A percentile compares a stretch with the other conserved stretches of the same genome.
Evolutionary conservation across 2,113 vertebrate genomes (phyloP).

Genomic region (Aramus guarauna): DNA sequence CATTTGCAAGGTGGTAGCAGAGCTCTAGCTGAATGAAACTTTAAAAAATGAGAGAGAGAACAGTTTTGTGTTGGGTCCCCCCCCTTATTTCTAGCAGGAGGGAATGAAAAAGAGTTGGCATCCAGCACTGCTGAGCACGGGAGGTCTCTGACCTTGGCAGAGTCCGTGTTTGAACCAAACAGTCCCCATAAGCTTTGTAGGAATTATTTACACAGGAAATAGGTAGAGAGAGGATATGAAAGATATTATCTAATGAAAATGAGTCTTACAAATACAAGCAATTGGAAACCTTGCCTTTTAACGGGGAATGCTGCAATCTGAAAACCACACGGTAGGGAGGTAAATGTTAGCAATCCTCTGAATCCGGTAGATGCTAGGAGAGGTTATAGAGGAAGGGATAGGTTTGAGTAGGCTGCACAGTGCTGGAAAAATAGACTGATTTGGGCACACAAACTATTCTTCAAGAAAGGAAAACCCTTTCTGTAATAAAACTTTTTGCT

Average conservation of each 20-base stretch:
- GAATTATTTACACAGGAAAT: background rate
- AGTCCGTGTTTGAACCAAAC: background rate
- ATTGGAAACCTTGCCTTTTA: background rate
- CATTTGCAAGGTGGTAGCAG: background rate
- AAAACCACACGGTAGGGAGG: background rate
- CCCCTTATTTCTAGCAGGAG: background rate
- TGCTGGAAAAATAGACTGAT: background rate
- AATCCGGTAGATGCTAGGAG: background rate
- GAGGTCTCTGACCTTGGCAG: conserved; percentile 16
- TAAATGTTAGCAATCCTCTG: background rate
- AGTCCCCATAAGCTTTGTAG: background rate
- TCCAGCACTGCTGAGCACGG: background rate
- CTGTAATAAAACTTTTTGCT: background rate
- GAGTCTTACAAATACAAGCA: background rate
- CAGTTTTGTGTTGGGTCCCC: background rate
- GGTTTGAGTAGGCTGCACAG: background rate
- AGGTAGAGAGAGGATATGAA: background rate
- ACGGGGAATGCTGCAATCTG: background rate
- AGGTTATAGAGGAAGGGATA: background rate
- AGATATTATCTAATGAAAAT: background rate
- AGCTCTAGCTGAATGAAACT: background rate
- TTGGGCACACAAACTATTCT: background rate
- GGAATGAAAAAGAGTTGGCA: background rate
- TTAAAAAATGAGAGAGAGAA: background rate
- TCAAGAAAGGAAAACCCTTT: background rate